Conservation (phyloP, 2,797 vertebrate genomes). For the Adrianichthys oophorus region DNA sequence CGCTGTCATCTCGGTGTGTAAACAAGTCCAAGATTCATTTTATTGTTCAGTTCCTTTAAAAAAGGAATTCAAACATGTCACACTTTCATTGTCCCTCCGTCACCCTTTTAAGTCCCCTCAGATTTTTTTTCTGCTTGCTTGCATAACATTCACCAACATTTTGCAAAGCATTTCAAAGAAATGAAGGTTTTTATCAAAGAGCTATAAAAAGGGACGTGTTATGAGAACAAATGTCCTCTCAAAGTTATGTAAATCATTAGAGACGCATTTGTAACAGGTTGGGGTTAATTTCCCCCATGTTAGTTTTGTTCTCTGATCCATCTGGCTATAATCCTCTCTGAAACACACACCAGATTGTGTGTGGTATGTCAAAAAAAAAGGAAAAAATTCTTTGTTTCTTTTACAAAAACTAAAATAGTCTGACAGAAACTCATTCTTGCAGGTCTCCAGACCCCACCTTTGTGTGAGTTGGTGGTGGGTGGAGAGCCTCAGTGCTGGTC, state of each 20-base stretch:
- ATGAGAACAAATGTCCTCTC: neutral
- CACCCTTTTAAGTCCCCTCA: too few species aligned
- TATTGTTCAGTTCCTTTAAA: too few species aligned
- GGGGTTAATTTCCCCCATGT: slow-evolving; percentile 29
- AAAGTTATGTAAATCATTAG: slow-evolving; percentile 16
- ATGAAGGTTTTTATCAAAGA: too few species aligned
- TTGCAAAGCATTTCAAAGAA: too few species aligned
- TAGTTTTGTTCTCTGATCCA: slow-evolving; percentile 40
- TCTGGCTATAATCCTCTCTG: slow-evolving; percentile 54
- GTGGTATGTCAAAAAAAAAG: slow-evolving; percentile 20
- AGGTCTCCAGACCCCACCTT: slow-evolving; percentile 86
- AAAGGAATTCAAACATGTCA: neutral
- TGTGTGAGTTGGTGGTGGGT: slow-evolving; percentile 88
- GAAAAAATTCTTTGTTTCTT: too few species aligned
- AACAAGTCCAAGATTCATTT: neutral
- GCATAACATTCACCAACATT: too few species aligned
- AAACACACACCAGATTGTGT: slow-evolving; percentile 20
- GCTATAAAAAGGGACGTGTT: too few species aligned
- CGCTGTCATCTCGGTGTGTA: slow-evolving; percentile 87
- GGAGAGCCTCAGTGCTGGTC: slow-evolving; percentile 91
- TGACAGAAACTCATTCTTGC: slow-evolving; percentile 11
- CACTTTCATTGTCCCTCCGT: neutral
- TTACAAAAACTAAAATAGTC: too few species aligned
- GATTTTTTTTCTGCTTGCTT: too few species aligned
- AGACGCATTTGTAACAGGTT: slow-evolving; percentile 9